Base-by-base conservation (phyloP, 1,140 invertebrate species). In the Triops cancriformis region DNA sequence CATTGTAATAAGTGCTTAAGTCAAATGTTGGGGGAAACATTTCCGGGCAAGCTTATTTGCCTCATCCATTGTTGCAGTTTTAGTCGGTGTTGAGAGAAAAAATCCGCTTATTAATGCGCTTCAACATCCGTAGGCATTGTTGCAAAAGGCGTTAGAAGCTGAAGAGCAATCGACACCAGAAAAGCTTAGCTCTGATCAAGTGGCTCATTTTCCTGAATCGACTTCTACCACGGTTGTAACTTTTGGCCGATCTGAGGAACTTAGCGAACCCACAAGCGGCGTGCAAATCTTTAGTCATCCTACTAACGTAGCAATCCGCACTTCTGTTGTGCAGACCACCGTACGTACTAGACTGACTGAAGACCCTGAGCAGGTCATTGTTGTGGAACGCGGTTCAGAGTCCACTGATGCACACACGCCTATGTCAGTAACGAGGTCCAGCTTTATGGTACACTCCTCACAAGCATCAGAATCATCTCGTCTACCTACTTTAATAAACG, bases 131-230 rank as follows among this genome's bases (percentile, higher is more conserved):
- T 18, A 74, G 73, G 37, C 18, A n/a, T 74, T 74, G 73, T 42
- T 74, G 28, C 18, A 28, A 26, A 74, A 26, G 27, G 73, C 37
- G 6, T 74, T 42, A 18, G 28, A 74, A 23, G 73, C 28, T 26
- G 31, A 23, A 72, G 18, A 31, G 18, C 72, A 42, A 42, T 7
- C n/a, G 5, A 18, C 43, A 23, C 0, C 73, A 18, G 28, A 73
- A 41, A n/a, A 72, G 74, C 1, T 76, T 73, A 42, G 78, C 77
- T 27, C 43, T 43, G 18, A 12, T 81, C 51, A 64, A 64, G 23
- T 14, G 14, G 23, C 51, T n/a, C 5, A 64, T 6, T 14, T 14
- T 64, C 14, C 14, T 64, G 51, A n/a, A 64, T n/a, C 51, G 51
- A 7, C 51, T 64, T 64, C 51, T 23, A n/a, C 51, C 5, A 6